phyloP scores from a whole-genome alignment of 2,113 vertebrate genomes.

The Crotophaga sulcirostris region DNA sequence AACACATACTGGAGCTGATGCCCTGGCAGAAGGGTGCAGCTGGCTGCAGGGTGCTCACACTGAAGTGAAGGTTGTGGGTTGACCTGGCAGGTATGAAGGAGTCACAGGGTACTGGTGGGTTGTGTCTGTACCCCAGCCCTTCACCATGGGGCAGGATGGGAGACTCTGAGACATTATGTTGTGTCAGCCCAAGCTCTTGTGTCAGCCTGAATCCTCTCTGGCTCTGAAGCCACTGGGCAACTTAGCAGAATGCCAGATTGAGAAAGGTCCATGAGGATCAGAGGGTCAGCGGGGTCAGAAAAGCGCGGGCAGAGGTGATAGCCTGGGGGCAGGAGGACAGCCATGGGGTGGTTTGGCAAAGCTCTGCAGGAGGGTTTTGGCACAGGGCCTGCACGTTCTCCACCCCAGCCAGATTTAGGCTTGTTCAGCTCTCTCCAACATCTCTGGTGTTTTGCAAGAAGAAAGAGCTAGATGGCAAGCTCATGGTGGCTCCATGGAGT shows the following conservation, averaged over 20 bases:
- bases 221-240: not conserved
- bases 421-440: not conserved
- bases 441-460: not conserved
- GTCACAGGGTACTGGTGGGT: not conserved
- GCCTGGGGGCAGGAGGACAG: not conserved
- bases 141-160: not conserved
- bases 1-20: rapidly evolving
- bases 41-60: not conserved
- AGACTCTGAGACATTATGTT: not conserved
- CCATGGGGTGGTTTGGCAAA: not conserved
- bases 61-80: not conserved
- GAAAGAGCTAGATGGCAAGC: not conserved
- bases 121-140: not conserved
- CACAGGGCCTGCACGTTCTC: not conserved
- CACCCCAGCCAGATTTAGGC: not conserved
- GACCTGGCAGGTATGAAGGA: not conserved
- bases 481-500: not conserved
- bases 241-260: not conserved
- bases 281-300: not conserved
- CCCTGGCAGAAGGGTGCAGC: not conserved
- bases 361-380: not conserved
- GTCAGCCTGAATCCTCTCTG: not conserved
- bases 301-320: not conserved
- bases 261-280: not conserved
- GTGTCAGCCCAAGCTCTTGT: not conserved